Base-by-base conservation (phyloP, 2,888 invertebrate genomes). In the Pristionchus mayeri region DNA sequence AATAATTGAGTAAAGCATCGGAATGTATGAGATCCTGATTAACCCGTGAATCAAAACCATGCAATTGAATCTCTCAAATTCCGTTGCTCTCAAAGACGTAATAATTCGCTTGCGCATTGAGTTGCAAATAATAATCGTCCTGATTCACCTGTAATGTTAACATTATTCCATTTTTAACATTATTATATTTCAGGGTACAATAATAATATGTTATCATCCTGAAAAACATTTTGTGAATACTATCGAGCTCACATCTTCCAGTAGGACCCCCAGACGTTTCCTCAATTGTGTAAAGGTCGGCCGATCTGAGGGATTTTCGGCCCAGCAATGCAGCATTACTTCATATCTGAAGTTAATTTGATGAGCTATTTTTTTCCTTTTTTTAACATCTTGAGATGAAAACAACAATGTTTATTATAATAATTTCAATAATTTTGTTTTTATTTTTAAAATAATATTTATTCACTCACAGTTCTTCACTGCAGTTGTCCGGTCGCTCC, bases 401-500 rank as follows among this genome's bases (percentile, higher is more conserved):
- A n/a, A n/a, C n/a, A n/a, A n/a, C n/a, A n/a, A n/a, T n/a, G n/a
- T n/a, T n/a, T n/a, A n/a, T n/a, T n/a, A n/a, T n/a, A n/a, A n/a
- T n/a, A n/a, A n/a, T n/a, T n/a, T n/a, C n/a, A n/a, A n/a, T n/a
- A n/a, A n/a, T n/a, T n/a, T n/a, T n/a, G n/a, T n/a, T n/a, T n/a
- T 54, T 6, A n/a, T n/a, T 13, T 54, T 54, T n/a, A n/a, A 13
- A 54, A n/a, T n/a, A n/a, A n/a, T 9, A n/a, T 57, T 7, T 3
- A 3, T 27, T 27, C 27, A 18, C 67, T 27, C 27, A 67, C 67
- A 67, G 16, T 6, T 67, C 9, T 6, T 67, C 67, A 34, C 67
- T 67, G 34, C 67, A 67, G 34, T 67, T 79, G 27, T 79, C 78
- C 21, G 78, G 78, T n/a, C 52, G 50, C 7, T 50, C 52, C 78